Conservation (phyloP, 1,140 invertebrate species). For the Zaprionus ornatus region DNA sequence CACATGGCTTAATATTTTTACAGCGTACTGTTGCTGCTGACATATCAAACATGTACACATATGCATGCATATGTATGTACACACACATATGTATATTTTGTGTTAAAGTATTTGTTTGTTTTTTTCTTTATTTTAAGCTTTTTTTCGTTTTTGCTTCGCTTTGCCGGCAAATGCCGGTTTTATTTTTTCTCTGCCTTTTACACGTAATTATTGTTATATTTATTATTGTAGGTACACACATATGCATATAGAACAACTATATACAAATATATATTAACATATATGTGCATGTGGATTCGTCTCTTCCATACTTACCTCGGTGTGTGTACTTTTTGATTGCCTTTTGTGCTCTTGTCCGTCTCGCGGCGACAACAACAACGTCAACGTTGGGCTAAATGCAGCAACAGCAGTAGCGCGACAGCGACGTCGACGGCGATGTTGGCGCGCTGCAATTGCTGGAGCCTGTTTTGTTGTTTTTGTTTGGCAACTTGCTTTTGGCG, state of each 20-base stretch:
- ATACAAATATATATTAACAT: not conserved
- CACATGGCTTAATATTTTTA: slow-evolving; percentile 5
- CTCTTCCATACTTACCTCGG: slow-evolving; percentile 52
- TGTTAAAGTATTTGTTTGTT: slow-evolving; percentile 30
- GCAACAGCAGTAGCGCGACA: slow-evolving; percentile 45
- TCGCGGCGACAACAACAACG: slow-evolving; percentile 60
- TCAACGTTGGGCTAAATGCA: slow-evolving; percentile 46
- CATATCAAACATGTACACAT: not conserved
- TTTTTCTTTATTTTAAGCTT: slow-evolving; percentile 42
- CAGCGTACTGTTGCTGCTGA: not conserved
- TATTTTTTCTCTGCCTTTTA: slow-evolving; percentile 27
- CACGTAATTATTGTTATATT: slow-evolving; percentile 11
- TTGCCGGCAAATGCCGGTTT: slow-evolving; percentile 65
- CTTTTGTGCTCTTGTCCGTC: slow-evolving; percentile 47
- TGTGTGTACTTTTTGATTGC: slow-evolving; percentile 45
- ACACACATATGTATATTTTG: not conserved
- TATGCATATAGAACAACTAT: not conserved
- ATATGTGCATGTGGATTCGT: not conserved
- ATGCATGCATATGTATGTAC: not conserved
- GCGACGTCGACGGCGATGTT: slow-evolving; percentile 50
- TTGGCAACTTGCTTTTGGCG: slow-evolving; percentile 49
- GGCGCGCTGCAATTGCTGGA: slow-evolving; percentile 50
- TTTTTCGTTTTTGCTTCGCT: slow-evolving; percentile 45
- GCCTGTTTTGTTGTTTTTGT: slow-evolving; percentile 52
- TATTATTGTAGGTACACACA: slow-evolving; percentile 16